These are phyloP conservation scores for Ostrea edulis DNA, from an alignment of 1,140 invertebrate species.

Conservation along the genomic window DNA sequence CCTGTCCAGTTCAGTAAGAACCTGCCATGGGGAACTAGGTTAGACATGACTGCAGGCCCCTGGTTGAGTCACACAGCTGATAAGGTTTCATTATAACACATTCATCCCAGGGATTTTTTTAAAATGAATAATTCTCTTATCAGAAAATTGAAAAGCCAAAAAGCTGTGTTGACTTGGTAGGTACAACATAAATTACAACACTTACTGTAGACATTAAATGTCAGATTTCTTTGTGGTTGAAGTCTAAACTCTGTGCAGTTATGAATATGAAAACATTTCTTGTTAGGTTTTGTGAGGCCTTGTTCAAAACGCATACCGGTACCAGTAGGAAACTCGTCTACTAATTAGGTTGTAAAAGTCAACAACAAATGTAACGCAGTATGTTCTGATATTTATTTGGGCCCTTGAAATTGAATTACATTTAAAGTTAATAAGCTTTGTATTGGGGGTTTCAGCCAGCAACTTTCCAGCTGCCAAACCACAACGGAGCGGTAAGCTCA, in stretches of 20 bases:
- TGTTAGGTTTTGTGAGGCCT: not conserved
- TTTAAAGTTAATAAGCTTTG: slow-evolving; percentile 19
- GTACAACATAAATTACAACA: slow-evolving; percentile 7
- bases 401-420: not conserved
- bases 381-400: slow-evolving; percentile 20
- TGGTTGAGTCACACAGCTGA: slow-evolving; percentile 23
- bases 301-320: slow-evolving; percentile 21
- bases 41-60: slow-evolving; percentile 32
- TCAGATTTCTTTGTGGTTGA: slow-evolving; percentile 25
- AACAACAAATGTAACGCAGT: not conserved
- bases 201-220: slow-evolving; percentile 5
- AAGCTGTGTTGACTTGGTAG: not conserved
- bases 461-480: slow-evolving; percentile 63
- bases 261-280: slow-evolving; percentile 30
- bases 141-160: slow-evolving; percentile 30
- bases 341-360: slow-evolving; percentile 18
- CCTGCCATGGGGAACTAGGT: slow-evolving; percentile 25
- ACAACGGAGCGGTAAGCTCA: slow-evolving; percentile 58
- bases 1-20: slow-evolving; percentile 16
- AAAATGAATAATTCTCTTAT: slow-evolving; percentile 35
- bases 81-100: slow-evolving; percentile 30
- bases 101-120: slow-evolving; percentile 19
- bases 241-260: not conserved
- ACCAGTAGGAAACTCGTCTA: not conserved
- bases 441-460: slow-evolving; percentile 61